Base-by-base conservation (phyloP, 1,140 invertebrate species). In the Rhyzopertha dominica region DNA sequence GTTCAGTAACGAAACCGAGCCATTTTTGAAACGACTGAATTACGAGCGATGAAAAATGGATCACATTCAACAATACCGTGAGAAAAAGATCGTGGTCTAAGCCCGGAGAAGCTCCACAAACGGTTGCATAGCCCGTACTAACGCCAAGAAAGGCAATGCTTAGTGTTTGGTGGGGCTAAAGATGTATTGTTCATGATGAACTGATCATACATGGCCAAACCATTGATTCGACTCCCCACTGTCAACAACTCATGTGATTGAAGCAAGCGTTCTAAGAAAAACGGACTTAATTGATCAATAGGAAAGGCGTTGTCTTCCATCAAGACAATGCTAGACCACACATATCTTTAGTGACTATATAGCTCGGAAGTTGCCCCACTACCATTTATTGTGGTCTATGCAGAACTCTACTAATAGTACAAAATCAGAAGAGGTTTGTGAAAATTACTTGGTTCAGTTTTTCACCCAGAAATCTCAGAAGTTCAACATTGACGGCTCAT, bases 381-480 rank as follows among this genome's bases (percentile, higher is more conserved):
- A 64, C 47, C 54, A 67, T 49, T 53, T 74, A 25, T 73, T 73
- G 40, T 53, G 50, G 18, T 49, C 58, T 12, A 16, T 60, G 45
- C 35, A 49, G 34, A 59, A 60, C 19, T 35, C 19, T 23, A 20
- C 50, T 40, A 39, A 40, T 49, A 41, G 42, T n/a, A n/a, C n/a
- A n/a, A n/a, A n/a, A n/a, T n/a, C n/a, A n/a, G n/a, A n/a, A n/a
- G n/a, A n/a, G n/a, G n/a, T n/a, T n/a, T n/a, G n/a, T n/a, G n/a
- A n/a, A n/a, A n/a, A n/a, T n/a, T n/a, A n/a, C n/a, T n/a, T n/a
- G n/a, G n/a, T n/a, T n/a, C n/a, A n/a, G n/a, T n/a, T n/a, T n/a
- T n/a, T n/a, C n/a, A n/a, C n/a, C n/a, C n/a, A n/a, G n/a, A n/a
- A n/a, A n/a, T n/a, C n/a, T n/a, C n/a, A n/a, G n/a, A n/a, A n/a